Percentiles rank a stretch among this genome's conserved stretches.
Evolutionary conservation across 2,113 vertebrate species (phyloP).

Genomic region (Channa maculata): DNA sequence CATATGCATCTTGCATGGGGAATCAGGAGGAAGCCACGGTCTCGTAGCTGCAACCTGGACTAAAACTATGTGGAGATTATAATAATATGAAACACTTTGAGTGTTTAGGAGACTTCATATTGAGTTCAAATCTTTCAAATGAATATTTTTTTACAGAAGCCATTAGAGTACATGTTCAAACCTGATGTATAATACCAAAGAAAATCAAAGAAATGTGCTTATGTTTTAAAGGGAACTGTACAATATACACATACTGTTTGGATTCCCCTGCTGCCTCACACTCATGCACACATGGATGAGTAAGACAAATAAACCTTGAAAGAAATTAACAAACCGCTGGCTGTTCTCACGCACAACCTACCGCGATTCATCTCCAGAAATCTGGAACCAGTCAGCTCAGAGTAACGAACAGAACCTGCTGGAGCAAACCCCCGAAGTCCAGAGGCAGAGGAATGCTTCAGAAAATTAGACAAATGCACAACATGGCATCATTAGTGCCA

Average conservation of each 20-base stretch:
- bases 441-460: constrained; percentile 19
- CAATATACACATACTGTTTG: constrained; percentile 58
- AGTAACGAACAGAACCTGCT: constrained; percentile 50
- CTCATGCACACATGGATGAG: constrained; percentile 61
- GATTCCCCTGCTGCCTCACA: constrained; percentile 55
- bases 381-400: constrained; percentile 60
- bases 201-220: constrained; percentile 31
- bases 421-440: constrained; percentile 8
- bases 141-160: background rate
- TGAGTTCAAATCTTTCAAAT: constrained; percentile 2
- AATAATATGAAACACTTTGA: constrained; percentile 37
- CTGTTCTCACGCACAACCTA: constrained; percentile 72
- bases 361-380: constrained; percentile 42
- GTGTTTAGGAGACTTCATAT: constrained; percentile 15
- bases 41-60: constrained; percentile 43
- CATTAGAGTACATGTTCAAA: background rate
- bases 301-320: constrained; percentile 74
- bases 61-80: constrained; percentile 39
- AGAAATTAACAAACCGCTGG: constrained; percentile 56
- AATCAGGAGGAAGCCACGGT: constrained; percentile 48
- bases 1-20: constrained; percentile 70
- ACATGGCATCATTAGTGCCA: constrained; percentile 56
- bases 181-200: background rate
- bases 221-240: constrained; percentile 27
- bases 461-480: constrained; percentile 52